phyloP scores from a whole-genome alignment of 1,140 invertebrate species.

The Meloidogyne hapla region DNA sequence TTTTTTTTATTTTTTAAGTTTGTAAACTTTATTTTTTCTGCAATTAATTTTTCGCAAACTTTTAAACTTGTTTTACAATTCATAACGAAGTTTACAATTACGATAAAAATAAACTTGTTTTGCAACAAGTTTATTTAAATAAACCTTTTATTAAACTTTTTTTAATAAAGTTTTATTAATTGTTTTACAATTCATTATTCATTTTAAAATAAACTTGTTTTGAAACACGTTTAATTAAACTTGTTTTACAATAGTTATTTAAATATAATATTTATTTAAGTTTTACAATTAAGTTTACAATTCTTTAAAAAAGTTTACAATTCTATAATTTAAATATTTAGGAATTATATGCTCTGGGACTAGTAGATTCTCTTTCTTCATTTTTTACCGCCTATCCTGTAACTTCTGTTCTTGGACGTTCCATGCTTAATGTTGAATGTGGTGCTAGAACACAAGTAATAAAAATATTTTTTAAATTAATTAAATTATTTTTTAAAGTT shows the following conservation, averaged over 20 bases:
- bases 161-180: no score
- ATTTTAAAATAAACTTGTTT: neutral
- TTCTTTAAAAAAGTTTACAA: no score
- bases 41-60: neutral
- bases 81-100: no score
- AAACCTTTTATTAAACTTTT: no score
- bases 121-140: no score
- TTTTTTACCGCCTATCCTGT: conserved; percentile 68
- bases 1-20: conserved; percentile 1
- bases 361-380: conserved; percentile 66
- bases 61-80: no score
- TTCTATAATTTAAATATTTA: conserved; percentile 57
- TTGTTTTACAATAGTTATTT: no score
- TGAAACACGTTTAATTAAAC: neutral
- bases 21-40: neutral
- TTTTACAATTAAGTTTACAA: neutral
- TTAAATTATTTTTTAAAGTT: conserved; percentile 40
- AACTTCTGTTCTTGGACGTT: conserved; percentile 57
- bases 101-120: no score
- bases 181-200: no score
- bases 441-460: conserved; percentile 65
- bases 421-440: conserved; percentile 67
- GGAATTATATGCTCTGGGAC: conserved; percentile 69
- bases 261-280: no score
- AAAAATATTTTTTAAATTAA: neutral